Conservation (phyloP, 2,113 vertebrate species). For the Alethe castanea region DNA sequence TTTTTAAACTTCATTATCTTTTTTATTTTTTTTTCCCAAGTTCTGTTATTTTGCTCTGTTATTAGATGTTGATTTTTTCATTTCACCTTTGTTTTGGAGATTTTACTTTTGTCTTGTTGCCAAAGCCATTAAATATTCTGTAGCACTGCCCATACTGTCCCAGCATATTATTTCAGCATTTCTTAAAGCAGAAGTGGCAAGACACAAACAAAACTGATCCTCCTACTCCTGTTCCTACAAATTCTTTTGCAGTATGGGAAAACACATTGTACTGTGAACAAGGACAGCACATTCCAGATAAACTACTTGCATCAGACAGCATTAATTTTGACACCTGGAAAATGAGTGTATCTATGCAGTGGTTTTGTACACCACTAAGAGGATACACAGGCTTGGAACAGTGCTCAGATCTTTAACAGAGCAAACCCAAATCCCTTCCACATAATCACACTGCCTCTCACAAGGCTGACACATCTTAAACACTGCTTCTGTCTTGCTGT, state of each 20-base stretch:
- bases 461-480: background rate
- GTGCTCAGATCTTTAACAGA: background rate
- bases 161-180: background rate
- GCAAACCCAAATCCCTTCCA: constrained; percentile 2
- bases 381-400: background rate
- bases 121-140: background rate
- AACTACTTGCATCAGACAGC: background rate
- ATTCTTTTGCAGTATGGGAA: background rate
- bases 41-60: background rate
- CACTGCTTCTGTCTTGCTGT: background rate
- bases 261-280: background rate
- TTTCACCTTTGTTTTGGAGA: background rate
- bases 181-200: background rate
- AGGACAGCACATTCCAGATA: background rate
- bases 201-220: background rate
- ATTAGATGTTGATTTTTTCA: background rate
- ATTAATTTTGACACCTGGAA: background rate
- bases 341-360: background rate
- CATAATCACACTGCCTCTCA: background rate
- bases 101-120: background rate
- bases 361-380: background rate
- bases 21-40: background rate
- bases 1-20: background rate
- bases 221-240: background rate
- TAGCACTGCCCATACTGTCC: background rate